Base-by-base conservation (phyloP, 2,797 vertebrate species). In the Microcaecilia unicolor region DNA sequence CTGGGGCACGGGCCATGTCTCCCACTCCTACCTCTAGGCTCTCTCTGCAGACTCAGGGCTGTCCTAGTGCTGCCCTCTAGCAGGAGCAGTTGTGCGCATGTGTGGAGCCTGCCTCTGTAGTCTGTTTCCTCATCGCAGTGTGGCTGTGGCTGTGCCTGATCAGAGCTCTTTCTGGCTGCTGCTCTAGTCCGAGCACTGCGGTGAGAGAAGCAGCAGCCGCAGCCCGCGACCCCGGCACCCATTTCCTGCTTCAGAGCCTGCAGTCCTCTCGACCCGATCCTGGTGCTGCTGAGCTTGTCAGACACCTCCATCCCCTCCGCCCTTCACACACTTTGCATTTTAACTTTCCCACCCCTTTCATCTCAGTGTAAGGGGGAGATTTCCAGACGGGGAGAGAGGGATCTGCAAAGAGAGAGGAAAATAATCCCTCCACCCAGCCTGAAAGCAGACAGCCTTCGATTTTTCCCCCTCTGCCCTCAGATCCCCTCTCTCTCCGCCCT, bases 31-130 rank as follows among this genome's bases (percentile, higher is more conserved):
- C 13, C 22, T 4, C 3, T 10, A 5, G 25, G 40, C 36, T 19
- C 18, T 16, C 30, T 51, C 54, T 44, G 16, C 25, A 37, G 34
- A 37, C 25, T 1, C 37, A 46, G 52, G n/a, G 11, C 12, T 24
- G 47, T 60, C 51, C 61, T 29, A 51, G 55, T 18, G 35, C 56
- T 54, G 55, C 49, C 51, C 51, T 30, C 45, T 29, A 24, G 31
- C 55, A 30, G 32, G 58, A 43, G 55, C 63, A 48, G 59, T 59
- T 55, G 59, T 44, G 19, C 26, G 9, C 19, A 21, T 5, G 28
- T 11, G 28, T 25, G 20, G 21, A 20, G 4, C 15, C 53, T 27
- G 25, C 31, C 15, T 27, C 23, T n/a, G n/a, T n/a, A n/a, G n/a
- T n/a, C n/a, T n/a, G 12, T 23, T 22, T 8, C n/a, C 21, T 21